Conservation (phyloP, 2,888 invertebrate species). For the Drosophila paucipuncta region DNA sequence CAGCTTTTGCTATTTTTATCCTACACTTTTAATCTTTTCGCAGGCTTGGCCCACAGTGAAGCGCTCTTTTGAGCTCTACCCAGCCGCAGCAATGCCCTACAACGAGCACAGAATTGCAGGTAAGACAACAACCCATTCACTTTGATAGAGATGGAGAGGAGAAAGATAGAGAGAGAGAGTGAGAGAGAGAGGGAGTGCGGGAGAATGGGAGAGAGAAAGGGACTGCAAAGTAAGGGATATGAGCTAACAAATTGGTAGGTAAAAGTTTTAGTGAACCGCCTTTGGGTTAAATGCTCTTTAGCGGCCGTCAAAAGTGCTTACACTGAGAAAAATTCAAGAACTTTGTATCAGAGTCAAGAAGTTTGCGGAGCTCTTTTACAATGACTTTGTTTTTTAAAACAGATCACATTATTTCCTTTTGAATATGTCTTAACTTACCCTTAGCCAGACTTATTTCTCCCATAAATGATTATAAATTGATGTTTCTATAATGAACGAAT, state of each 20-base stretch:
- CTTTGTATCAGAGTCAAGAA: not conserved
- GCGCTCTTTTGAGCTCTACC: constrained; percentile 83
- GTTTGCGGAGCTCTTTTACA: not conserved
- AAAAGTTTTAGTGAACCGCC: constrained; percentile 67
- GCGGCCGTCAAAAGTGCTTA: constrained; percentile 52
- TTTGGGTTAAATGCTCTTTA: constrained; percentile 64
- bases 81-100: constrained; percentile 71
- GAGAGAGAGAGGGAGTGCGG: not conserved
- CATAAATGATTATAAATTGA: not conserved
- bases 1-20: constrained; percentile 23
- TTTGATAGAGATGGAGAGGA: not conserved
- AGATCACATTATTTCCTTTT: not conserved
- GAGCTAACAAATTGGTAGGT: constrained; percentile 35
- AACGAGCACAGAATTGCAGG: constrained; percentile 84
- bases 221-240: not conserved
- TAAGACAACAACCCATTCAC: constrained; percentile 62
- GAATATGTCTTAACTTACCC: not conserved
- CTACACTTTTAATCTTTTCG: constrained; percentile 43
- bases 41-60: constrained; percentile 85
- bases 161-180: not conserved
- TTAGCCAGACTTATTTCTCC: not conserved
- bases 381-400: not conserved
- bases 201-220: not conserved
- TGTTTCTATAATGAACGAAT: not conserved
- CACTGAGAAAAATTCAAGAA: constrained; percentile 12